Conservation (phyloP, 1,140 invertebrate genomes). For the Aphis craccivora region DNA sequence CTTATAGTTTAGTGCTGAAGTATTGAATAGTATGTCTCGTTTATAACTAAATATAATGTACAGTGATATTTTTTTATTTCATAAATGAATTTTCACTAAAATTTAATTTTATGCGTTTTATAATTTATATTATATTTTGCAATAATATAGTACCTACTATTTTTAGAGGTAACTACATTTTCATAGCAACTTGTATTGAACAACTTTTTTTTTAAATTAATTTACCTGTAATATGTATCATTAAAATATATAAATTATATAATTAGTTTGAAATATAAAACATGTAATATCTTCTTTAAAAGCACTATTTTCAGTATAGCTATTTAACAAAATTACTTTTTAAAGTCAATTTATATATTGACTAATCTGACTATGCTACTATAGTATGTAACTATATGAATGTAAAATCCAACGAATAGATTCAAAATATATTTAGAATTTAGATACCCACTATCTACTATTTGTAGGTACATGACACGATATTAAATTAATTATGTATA, state of each 20-base stretch:
- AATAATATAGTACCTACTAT: not conserved
- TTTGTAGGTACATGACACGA: not conserved
- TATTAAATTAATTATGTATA: not conserved
- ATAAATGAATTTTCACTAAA: not conserved
- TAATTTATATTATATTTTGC: not conserved
- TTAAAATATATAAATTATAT: not conserved
- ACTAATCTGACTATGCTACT: not conserved
- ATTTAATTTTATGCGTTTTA: not conserved
- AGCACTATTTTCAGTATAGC: not conserved
- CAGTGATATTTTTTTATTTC: not conserved
- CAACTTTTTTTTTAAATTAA: not conserved
- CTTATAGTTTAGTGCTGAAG: not conserved
- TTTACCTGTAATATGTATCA: not conserved
- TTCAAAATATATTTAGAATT: not conserved
- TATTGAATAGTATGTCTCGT: not conserved
- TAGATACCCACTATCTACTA: not conserved
- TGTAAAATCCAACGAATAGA: not conserved
- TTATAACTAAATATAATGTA: not conserved
- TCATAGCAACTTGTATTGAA: not conserved
- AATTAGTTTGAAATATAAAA: not conserved
- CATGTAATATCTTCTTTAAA: not conserved
- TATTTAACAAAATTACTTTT: not conserved
- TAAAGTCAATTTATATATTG: not conserved
- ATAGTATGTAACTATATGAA: not conserved
- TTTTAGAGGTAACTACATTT: not conserved